phyloP scores from a whole-genome alignment of 2,888 invertebrate genomes.

The Incurvaria masculella region DNA sequence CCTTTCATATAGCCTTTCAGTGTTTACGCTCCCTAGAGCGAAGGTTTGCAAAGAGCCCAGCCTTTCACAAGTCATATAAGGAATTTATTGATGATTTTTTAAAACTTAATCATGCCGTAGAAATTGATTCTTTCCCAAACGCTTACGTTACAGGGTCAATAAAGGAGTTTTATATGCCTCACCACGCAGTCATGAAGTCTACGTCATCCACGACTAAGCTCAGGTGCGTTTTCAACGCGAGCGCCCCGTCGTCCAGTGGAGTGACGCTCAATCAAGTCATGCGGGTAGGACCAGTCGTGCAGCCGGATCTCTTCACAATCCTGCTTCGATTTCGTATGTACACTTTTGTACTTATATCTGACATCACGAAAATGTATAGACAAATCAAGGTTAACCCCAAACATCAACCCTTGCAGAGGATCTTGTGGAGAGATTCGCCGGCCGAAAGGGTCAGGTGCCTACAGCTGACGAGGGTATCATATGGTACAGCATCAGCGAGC shows the following conservation, averaged over 20 bases:
- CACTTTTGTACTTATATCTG: conserved; percentile 16
- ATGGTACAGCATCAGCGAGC: too few species aligned
- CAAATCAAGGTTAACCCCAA: conserved; percentile 13
- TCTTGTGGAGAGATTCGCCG: conserved; percentile 15
- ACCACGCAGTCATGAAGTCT: conserved; percentile 15
- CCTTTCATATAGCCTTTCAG: too few species aligned
- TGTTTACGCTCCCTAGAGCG: too few species aligned
- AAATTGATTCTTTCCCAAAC: conserved; percentile 3
- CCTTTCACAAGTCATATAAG: conserved; percentile 7
- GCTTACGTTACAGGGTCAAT: neutral
- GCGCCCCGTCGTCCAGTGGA: conserved; percentile 16
- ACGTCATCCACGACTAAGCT: conserved; percentile 17
- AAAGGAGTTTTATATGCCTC: conserved; percentile 15
- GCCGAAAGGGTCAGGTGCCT: conserved; percentile 7
- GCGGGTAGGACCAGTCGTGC: conserved; percentile 19
- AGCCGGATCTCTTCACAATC: conserved; percentile 18
- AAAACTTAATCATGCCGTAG: conserved; percentile 11
- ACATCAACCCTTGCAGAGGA: conserved; percentile 15
- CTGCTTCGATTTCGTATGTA: conserved; percentile 14
- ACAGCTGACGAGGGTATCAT: too few species aligned
- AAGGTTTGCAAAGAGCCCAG: conserved; percentile 6
- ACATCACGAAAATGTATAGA: conserved; percentile 19
- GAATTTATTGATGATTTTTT: conserved; percentile 13
- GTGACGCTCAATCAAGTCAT: conserved; percentile 16
- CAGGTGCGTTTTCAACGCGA: conserved; percentile 18